Base-by-base conservation (phyloP, 1,140 invertebrate species). In the Tribolium madens region DNA sequence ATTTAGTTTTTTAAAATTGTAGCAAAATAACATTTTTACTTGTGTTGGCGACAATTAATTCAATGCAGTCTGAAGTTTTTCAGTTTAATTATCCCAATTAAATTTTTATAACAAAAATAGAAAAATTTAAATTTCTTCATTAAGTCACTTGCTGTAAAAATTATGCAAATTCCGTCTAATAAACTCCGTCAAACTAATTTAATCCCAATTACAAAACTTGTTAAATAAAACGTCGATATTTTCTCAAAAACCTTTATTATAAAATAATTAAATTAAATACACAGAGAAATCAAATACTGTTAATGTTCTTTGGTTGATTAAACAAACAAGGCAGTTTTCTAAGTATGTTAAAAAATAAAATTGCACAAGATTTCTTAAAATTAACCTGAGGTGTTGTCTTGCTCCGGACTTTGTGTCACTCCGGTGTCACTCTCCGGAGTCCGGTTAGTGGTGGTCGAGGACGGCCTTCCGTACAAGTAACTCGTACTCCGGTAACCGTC, bases 401-500 rank as follows among this genome's bases (percentile, higher is more conserved):
- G 71, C 33, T n/a, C 10, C 3, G 71, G 48, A 10, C 14, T 52
- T 36, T 73, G 71, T 1, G 71, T 73, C n/a, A 64, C 53, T 36
- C 33, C 36, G 33, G 53, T 33, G 21, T 75, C 72, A 9, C 69
- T 69, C 60, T 31, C 75, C 57, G 76, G 68, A 21, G 76, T 57
- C 15, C 68, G 26, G 9, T 73, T 69, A 0, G 78, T 81, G 7
- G 79, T 86, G 15, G 85, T 86, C n/a, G 86, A 85, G 18, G 86
- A 86, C 78, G 86, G 85, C 31, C 87, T 84, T 76, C 87, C 87
- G 76, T 87, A 86, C 70, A 86, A 82, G 79, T 87, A 87, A 64
- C 86, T 87, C 7, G 86, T 87, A 52, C 86, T 86, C 17, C 87
- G 82, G 84, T 87, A 81, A 42, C 86, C 86, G 75, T 86, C 86